Percentiles rank a stretch among this genome's conserved stretches.
Conservation (phyloP, 2,888 invertebrate genomes). For the Deroplatys truncata region DNA sequence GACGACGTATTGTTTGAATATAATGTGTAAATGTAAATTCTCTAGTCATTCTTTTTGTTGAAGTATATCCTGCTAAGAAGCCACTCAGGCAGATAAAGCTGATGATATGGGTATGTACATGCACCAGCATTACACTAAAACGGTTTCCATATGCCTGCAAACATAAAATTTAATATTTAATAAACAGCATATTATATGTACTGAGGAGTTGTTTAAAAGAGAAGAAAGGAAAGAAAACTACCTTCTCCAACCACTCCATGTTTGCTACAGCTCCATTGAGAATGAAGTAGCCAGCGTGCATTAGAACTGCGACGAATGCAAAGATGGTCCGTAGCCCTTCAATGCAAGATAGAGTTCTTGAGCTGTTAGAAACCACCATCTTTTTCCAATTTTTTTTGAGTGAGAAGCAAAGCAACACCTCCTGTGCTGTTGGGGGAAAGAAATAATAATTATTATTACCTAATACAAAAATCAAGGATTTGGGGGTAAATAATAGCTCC, state of each 20-base stretch:
- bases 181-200: no score
- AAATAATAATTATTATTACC: not conserved
- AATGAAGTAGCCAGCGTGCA: not conserved
- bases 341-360: not conserved
- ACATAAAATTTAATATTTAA: not conserved
- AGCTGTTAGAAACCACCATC: not conserved
- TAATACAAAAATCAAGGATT: no score
- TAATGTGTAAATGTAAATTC: not conserved
- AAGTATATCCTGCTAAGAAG: not conserved
- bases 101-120: not conserved
- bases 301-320: not conserved
- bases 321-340: not conserved
- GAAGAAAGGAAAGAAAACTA: not conserved
- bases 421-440: not conserved
- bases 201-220: no score
- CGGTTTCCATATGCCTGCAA: not conserved
- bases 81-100: not conserved
- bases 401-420: not conserved
- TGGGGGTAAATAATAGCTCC: no score
- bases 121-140: not conserved
- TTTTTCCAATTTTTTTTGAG: not conserved
- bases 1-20: not conserved
- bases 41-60: not conserved
- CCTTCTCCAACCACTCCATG: not conserved
- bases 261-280: not conserved